phyloP scores from a whole-genome alignment of 1,140 invertebrate genomes.

The Microplitis demolitor region DNA sequence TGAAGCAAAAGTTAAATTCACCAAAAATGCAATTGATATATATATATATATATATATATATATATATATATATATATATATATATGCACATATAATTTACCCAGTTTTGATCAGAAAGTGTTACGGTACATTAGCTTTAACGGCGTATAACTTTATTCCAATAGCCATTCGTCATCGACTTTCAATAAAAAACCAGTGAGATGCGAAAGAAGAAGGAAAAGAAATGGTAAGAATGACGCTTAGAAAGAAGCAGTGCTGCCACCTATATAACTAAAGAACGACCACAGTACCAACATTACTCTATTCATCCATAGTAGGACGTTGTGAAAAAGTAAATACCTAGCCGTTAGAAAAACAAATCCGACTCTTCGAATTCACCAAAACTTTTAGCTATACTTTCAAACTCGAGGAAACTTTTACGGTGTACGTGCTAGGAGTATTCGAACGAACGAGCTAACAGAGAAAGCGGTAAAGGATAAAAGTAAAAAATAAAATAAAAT shows the following conservation, averaged over 20 bases:
- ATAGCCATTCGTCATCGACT: slow-evolving; percentile 54
- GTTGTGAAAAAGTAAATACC: slow-evolving; percentile 53
- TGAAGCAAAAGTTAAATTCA: slow-evolving; percentile 11
- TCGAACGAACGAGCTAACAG: background rate
- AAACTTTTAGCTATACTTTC: slow-evolving; percentile 38
- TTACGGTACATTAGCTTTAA: slow-evolving; percentile 56
- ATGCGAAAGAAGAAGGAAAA: slow-evolving; percentile 16
- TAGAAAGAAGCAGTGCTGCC: slow-evolving; percentile 16
- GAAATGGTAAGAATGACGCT: background rate
- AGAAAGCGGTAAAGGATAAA: background rate
- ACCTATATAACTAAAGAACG: slow-evolving; percentile 9
- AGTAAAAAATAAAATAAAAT: background rate
- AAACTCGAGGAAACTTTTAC: slow-evolving; percentile 35
- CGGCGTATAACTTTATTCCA: slow-evolving; percentile 55
- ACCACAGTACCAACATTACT: slow-evolving; percentile 23
- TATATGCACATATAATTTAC: slow-evolving; percentile 43
- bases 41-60: too few species aligned
- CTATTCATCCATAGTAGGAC: slow-evolving; percentile 40
- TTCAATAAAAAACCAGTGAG: slow-evolving; percentile 49
- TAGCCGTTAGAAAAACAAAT: slow-evolving; percentile 53
- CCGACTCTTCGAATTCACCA: slow-evolving; percentile 46
- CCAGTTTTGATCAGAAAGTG: slow-evolving; percentile 44
- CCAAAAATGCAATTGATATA: background rate
- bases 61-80: slow-evolving; percentile 32
- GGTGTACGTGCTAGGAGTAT: slow-evolving; percentile 23